Percentiles rank a stretch among this genome's conserved stretches.
These are phyloP conservation scores for Drosophila sp. DNA, from an alignment of 1,140 invertebrate genomes.

Conservation along the genomic window DNA sequence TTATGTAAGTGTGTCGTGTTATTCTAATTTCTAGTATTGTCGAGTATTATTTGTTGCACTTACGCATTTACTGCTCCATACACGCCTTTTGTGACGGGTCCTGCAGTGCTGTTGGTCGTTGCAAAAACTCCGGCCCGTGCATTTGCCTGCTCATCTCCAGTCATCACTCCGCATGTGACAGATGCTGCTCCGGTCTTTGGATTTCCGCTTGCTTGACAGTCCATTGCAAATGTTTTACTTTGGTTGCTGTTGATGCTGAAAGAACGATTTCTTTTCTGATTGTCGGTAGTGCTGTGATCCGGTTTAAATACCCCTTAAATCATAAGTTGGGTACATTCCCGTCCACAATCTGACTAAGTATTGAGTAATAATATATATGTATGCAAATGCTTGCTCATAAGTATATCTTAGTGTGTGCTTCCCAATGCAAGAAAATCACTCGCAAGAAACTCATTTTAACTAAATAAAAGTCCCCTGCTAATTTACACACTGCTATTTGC, in stretches of 20 bases:
- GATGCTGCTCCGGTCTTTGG: constrained; percentile 60
- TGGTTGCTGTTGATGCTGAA: constrained; percentile 16
- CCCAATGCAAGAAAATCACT: constrained; percentile 15
- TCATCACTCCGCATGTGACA: constrained; percentile 27
- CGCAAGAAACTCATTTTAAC: background rate
- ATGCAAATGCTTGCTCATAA: background rate
- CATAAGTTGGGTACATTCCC: constrained; percentile 32
- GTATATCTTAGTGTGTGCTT: constrained; percentile 17
- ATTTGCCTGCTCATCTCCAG: constrained; percentile 50
- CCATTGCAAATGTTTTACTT: constrained; percentile 36
- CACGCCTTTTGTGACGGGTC: constrained; percentile 64
- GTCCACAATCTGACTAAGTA: background rate
- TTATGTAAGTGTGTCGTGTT: background rate
- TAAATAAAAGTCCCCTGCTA: constrained; percentile 22
- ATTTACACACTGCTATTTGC: background rate
- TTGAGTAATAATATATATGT: constrained; percentile 31
- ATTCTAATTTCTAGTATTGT: background rate
- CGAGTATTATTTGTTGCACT: constrained; percentile 21
- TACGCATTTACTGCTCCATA: constrained; percentile 67
- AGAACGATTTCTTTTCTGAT: constrained; percentile 31
- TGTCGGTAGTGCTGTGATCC: background rate
- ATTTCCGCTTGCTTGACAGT: constrained; percentile 53
- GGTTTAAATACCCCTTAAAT: constrained; percentile 53
- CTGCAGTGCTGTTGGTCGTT: constrained; percentile 31
- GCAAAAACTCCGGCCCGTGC: constrained; percentile 63